Conservation (phyloP, 2,113 vertebrate genomes). For the Poecilia latipinna region DNA sequence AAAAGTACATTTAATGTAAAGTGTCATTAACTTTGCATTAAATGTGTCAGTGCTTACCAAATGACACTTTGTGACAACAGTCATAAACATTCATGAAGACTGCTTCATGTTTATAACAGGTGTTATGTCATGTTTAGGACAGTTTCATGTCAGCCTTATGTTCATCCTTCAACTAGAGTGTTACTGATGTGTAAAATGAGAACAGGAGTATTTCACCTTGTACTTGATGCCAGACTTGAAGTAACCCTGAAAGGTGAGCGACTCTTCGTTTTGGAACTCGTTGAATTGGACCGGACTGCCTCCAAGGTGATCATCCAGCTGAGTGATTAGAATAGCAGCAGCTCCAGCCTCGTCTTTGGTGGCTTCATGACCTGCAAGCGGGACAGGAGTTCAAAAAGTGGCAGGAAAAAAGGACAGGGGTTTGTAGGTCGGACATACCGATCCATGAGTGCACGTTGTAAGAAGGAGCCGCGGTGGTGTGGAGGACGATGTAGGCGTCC, state of each 20-base stretch:
- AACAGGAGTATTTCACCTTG: slow-evolving; percentile 56
- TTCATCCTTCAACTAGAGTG: too few species aligned
- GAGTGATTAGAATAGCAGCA: slow-evolving; percentile 71
- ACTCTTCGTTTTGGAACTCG: slow-evolving; percentile 75
- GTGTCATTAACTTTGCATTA: too few species aligned
- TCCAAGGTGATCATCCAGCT: slow-evolving; percentile 71
- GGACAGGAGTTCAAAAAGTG: not conserved
- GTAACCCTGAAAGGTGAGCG: slow-evolving; percentile 68
- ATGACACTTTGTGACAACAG: too few species aligned
- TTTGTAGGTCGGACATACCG: slow-evolving; percentile 57
- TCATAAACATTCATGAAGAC: too few species aligned
- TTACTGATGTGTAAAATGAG: not conserved
- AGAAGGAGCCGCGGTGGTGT: slow-evolving; percentile 52
- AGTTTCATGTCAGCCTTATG: too few species aligned
- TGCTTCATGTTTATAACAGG: too few species aligned
- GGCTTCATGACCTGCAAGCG: slow-evolving; percentile 62
- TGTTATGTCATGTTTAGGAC: too few species aligned
- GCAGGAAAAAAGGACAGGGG: not conserved
- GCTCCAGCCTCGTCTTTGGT: slow-evolving; percentile 70
- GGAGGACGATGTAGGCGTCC: slow-evolving; percentile 76
- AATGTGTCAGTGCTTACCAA: too few species aligned
- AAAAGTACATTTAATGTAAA: too few species aligned
- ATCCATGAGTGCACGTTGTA: slow-evolving; percentile 75
- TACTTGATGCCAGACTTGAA: slow-evolving; percentile 78
- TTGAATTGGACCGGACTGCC: slow-evolving; percentile 64